Percentiles rank a stretch among this genome's conserved stretches.
phyloP scores from a whole-genome alignment of 2,797 vertebrate genomes.

The Chiloscyllium punctatum region DNA sequence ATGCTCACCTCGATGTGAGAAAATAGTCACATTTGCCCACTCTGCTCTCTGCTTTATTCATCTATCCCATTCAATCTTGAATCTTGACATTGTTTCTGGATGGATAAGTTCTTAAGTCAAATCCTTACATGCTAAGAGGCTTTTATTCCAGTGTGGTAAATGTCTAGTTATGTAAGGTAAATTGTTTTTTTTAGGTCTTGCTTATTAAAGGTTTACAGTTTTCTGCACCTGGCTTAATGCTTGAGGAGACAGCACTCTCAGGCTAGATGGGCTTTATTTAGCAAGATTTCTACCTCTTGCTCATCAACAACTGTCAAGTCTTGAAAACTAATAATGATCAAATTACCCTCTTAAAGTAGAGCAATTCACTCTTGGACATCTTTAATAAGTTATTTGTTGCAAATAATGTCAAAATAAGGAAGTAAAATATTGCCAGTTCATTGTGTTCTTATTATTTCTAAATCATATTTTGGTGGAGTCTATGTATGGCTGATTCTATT shows the following conservation, averaged over 20 bases:
- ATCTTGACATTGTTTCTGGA: background rate
- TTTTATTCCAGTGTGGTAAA: background rate
- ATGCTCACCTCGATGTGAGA: background rate
- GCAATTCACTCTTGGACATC: conserved; percentile 12
- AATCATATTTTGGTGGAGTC: background rate
- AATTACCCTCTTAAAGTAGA: background rate
- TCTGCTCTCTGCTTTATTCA: background rate
- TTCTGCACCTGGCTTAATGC: background rate
- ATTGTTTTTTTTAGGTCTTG: background rate
- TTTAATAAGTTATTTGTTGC: background rate
- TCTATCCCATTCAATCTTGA: background rate
- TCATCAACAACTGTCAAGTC: background rate
- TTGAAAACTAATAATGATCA: conserved; percentile 24
- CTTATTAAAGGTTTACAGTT: conserved; percentile 24
- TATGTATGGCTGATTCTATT: background rate
- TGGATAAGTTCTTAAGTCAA: background rate
- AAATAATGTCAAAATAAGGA: background rate
- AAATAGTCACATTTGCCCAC: background rate
- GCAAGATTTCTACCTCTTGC: conserved; percentile 9
- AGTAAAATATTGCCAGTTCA: background rate
- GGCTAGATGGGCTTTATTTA: conserved; percentile 25
- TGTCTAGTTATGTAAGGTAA: background rate
- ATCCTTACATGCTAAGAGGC: background rate
- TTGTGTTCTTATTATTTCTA: background rate
- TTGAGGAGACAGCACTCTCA: conserved; percentile 9